Percentiles rank a stretch among this genome's conserved stretches.
phyloP scores from a whole-genome alignment of 1,140 invertebrate species.

The Cherax destructor region DNA sequence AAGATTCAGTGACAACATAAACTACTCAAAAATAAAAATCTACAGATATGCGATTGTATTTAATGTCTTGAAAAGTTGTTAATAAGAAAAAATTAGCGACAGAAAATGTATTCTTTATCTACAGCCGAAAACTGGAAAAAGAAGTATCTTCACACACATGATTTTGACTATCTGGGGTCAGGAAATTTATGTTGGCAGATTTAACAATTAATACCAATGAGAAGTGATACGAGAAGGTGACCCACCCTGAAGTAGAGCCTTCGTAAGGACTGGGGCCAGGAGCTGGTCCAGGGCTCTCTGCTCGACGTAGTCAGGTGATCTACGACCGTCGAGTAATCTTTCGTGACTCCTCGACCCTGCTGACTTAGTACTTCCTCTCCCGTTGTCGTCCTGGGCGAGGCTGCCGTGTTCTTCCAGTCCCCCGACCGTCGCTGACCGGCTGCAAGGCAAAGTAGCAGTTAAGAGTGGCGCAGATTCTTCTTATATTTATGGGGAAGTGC shows the following conservation, averaged over 20 bases:
- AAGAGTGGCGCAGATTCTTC: too few species aligned
- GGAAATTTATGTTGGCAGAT: not conserved
- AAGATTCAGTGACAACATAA: too few species aligned
- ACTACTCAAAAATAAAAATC: too few species aligned
- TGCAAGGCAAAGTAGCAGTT: not conserved
- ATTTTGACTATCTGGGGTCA: not conserved
- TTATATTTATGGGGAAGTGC: too few species aligned
- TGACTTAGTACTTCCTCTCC: slow-evolving; percentile 21
- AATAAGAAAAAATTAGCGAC: too few species aligned
- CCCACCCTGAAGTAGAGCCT: slow-evolving; percentile 73
- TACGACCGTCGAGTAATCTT: slow-evolving; percentile 81
- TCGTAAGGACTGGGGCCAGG: slow-evolving; percentile 73
- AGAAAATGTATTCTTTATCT: too few species aligned
- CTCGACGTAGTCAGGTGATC: slow-evolving; percentile 75
- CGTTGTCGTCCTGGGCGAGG: slow-evolving; percentile 36
- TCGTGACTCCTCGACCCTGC: slow-evolving; percentile 79
- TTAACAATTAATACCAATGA: not conserved
- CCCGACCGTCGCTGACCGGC: slow-evolving; percentile 62
- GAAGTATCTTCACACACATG: too few species aligned
- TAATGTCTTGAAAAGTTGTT: too few species aligned
- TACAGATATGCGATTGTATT: too few species aligned
- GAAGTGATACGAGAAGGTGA: not conserved
- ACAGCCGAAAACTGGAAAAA: too few species aligned
- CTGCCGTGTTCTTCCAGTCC: slow-evolving; percentile 57
- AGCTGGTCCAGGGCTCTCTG: slow-evolving; percentile 74